Conservation (phyloP, 1,140 invertebrate species). For the Campoletis sonorensis region DNA sequence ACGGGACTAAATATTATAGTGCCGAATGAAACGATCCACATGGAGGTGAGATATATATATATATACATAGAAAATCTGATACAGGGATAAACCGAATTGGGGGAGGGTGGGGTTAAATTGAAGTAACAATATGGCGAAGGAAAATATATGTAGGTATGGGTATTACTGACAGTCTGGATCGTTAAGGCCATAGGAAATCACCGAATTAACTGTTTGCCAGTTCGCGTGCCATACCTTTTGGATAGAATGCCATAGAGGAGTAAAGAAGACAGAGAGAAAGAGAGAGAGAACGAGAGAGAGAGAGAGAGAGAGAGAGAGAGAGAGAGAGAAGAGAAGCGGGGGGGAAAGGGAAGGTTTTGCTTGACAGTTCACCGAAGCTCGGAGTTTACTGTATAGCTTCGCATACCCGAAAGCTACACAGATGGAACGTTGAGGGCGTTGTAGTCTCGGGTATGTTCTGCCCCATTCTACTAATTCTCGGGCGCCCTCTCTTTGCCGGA, state of each 20-base stretch:
- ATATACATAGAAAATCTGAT: background rate
- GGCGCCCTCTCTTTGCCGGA: background rate
- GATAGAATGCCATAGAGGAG: background rate
- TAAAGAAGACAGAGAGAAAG: background rate
- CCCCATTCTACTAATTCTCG: background rate
- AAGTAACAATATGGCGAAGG: background rate
- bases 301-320: too few relatives aligned
- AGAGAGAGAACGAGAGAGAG: too few relatives aligned
- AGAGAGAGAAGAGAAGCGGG: too few relatives aligned
- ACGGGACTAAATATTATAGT: background rate
- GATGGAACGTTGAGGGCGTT: conserved; percentile 27
- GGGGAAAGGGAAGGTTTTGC: background rate
- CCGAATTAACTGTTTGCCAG: conserved; percentile 58
- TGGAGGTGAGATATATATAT: too few relatives aligned
- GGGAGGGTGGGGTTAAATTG: background rate
- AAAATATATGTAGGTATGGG: conserved; percentile 11
- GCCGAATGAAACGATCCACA: conserved; percentile 13
- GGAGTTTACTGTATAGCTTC: conserved; percentile 32
- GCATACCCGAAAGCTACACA: conserved; percentile 37
- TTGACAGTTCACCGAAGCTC: conserved; percentile 50
- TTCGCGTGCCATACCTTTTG: conserved; percentile 49
- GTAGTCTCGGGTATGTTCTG: conserved; percentile 28
- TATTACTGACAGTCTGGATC: conserved; percentile 42
- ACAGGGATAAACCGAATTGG: background rate
- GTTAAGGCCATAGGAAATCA: conserved; percentile 58